phyloP scores from a whole-genome alignment of 2,888 invertebrate genomes.

The Lasioglossum leucozonium region DNA sequence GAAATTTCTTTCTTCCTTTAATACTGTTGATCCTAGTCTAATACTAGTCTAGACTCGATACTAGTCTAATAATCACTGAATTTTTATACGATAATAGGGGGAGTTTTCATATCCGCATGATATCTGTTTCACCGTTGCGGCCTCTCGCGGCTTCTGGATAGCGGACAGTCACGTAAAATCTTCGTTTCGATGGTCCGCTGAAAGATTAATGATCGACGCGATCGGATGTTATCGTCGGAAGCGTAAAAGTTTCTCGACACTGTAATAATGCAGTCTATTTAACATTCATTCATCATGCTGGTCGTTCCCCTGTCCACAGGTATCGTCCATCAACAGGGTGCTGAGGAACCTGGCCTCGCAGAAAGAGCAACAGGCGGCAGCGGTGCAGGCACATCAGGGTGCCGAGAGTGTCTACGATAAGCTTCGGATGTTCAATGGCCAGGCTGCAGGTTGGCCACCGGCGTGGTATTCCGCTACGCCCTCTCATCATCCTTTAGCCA shows the following conservation, averaged over 20 bases:
- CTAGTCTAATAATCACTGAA: too few species aligned
- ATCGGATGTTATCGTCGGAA: neutral
- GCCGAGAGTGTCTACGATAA: constrained; percentile 97
- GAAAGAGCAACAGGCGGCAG: constrained; percentile 95
- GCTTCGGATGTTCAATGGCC: constrained; percentile 97
- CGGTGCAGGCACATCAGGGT: constrained; percentile 86
- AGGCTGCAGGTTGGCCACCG: constrained; percentile 91
- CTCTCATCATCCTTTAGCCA: constrained; percentile 87
- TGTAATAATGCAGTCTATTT: neutral
- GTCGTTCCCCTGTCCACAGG: constrained; percentile 86
- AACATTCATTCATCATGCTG: neutral
- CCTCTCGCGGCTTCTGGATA: neutral
- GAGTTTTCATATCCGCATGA: neutral
- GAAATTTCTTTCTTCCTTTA: too few species aligned
- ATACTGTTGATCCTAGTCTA: too few species aligned
- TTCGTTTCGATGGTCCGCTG: neutral
- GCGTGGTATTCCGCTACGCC: constrained; percentile 95
- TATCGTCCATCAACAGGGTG: constrained; percentile 99
- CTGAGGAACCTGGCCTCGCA: constrained; percentile 97
- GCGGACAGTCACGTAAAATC: neutral
- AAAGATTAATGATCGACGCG: neutral
- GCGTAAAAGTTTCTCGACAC: constrained; percentile 5
- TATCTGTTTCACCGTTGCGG: neutral
- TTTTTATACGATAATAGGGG: too few species aligned
- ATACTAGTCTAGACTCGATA: too few species aligned